These are phyloP conservation scores for Notolepis coatsorum DNA, from an alignment of 2,797 vertebrate genomes.

Conservation along the genomic window DNA sequence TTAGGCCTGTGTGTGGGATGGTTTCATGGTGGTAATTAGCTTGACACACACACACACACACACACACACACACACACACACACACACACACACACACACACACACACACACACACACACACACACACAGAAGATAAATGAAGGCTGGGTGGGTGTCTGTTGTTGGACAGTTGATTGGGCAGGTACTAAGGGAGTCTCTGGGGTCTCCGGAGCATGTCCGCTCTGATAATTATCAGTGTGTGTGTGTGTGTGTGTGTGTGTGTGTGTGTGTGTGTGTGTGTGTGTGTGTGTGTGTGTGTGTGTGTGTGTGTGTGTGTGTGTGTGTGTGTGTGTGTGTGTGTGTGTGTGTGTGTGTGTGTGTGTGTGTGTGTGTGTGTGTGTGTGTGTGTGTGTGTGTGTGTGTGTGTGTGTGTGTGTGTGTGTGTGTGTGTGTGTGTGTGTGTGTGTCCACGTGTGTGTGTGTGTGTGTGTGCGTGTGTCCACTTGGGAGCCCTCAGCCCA, in stretches of 20 bases:
- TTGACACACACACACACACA: constrained; percentile 50
- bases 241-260: constrained; percentile 78
- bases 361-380: not conserved
- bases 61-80: constrained; percentile 65
- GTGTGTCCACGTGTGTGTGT: constrained; percentile 8
- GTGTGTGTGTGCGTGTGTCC: constrained; percentile 77
- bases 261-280: constrained; percentile 40
- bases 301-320: not conserved
- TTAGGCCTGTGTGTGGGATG: constrained; percentile 85
- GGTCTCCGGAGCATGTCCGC: constrained; percentile 84
- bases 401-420: constrained; percentile 30
- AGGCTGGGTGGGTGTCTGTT: constrained; percentile 83
- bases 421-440: constrained; percentile 7
- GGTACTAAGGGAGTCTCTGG: constrained; percentile 79
- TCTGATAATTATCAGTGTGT: constrained; percentile 89
- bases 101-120: constrained; percentile 75
- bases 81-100: constrained; percentile 32
- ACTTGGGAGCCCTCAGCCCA: constrained; percentile 86
- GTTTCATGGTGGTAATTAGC: constrained; percentile 90
- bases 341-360: constrained; percentile 18
- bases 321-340: not conserved
- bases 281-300: constrained; percentile 35
- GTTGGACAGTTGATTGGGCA: constrained; percentile 87
- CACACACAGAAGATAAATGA: constrained; percentile 96
- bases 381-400: not conserved